Conservation (phyloP, 2,113 vertebrate genomes). For the Dasyornis broadbenti region DNA sequence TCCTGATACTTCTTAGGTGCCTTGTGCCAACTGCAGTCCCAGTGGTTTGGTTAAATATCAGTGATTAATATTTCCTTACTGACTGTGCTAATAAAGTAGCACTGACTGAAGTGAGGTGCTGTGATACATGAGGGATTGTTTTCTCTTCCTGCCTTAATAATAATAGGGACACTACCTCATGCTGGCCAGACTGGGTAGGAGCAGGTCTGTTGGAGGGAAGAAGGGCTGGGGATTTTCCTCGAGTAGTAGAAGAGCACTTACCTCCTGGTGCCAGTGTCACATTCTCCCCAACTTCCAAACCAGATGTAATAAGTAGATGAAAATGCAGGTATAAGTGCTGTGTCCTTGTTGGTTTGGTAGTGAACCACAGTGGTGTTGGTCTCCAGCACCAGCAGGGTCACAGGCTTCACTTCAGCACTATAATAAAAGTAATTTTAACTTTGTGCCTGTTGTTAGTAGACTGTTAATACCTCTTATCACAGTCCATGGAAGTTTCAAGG, state of each 20-base stretch:
- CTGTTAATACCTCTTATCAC: neutral
- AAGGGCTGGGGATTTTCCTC: neutral
- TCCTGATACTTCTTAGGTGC: neutral
- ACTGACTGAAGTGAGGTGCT: neutral
- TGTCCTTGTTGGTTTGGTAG: neutral
- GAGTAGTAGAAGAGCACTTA: accelerated
- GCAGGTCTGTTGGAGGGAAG: neutral
- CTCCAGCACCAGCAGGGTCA: accelerated
- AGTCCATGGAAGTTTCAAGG: neutral
- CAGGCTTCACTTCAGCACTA: neutral
- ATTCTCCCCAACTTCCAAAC: neutral
- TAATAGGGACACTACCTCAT: neutral
- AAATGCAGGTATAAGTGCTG: neutral
- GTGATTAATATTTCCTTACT: neutral
- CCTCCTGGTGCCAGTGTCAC: neutral
- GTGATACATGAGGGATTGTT: neutral
- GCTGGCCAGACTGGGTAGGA: neutral
- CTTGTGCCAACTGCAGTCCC: neutral
- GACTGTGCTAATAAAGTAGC: neutral
- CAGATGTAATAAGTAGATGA: neutral
- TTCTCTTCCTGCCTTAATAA: neutral
- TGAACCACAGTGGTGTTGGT: neutral
- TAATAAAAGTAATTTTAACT: neutral
- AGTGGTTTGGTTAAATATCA: neutral
- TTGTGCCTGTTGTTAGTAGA: neutral